Evolutionary conservation across 2,888 invertebrate genomes (phyloP).

Genomic region (Heliconius ethilla): DNA sequence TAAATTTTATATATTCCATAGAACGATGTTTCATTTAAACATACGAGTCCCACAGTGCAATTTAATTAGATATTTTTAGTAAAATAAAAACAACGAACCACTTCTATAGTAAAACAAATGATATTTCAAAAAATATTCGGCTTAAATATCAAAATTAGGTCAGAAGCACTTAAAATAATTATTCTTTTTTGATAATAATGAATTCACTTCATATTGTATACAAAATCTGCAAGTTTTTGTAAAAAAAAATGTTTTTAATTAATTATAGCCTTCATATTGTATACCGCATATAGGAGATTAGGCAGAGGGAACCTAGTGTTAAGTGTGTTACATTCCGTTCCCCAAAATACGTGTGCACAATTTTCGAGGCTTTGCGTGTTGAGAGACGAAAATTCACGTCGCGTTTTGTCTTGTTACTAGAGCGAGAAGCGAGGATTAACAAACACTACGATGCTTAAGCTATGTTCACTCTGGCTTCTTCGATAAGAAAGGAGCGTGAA

Average conservation of each 20-base stretch:
- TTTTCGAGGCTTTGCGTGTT: neutral
- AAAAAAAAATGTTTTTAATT: neutral
- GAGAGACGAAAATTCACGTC: neutral
- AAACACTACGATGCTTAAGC: too few species aligned
- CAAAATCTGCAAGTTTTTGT: neutral
- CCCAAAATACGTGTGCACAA: neutral
- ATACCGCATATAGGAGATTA: too few species aligned
- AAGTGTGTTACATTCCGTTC: neutral
- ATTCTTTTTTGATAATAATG: constrained; percentile 14
- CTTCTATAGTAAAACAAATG: neutral
- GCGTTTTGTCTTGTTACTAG: neutral
- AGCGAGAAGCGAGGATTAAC: neutral
- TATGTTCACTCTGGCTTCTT: too few species aligned
- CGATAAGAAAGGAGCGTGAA: too few species aligned
- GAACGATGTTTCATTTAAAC: too few species aligned
- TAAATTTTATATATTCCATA: too few species aligned
- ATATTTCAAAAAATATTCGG: neutral
- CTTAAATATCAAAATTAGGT: constrained; percentile 1
- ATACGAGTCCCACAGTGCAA: too few species aligned
- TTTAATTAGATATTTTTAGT: too few species aligned
- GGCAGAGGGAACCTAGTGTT: too few species aligned
- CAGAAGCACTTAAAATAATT: constrained; percentile 9
- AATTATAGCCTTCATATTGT: neutral
- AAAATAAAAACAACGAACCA: neutral
- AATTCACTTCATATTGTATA: constrained; percentile 10